A percentile compares a stretch with the other conserved stretches of the same genome.
Evolutionary conservation across 2,888 invertebrate species (phyloP).

Genomic region (Timandra comae): DNA sequence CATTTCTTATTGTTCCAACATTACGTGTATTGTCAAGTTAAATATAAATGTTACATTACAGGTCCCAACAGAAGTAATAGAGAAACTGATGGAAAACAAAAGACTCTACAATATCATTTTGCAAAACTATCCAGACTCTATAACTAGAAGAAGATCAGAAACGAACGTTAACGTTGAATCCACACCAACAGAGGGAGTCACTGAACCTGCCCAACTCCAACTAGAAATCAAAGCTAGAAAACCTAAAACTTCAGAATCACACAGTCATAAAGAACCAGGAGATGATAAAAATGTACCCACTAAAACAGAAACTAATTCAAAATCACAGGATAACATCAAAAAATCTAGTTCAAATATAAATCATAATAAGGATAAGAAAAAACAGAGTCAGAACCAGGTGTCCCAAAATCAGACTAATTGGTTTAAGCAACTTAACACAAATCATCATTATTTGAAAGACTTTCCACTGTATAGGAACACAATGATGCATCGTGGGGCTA

Average conservation of each 20-base stretch:
- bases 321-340: slow-evolving; percentile 22
- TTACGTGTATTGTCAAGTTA: no score
- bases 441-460: slow-evolving; percentile 82
- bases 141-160: slow-evolving; percentile 79
- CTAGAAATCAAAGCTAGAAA: slow-evolving; percentile 41
- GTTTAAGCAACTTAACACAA: slow-evolving; percentile 72
- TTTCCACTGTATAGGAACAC: slow-evolving; percentile 85
- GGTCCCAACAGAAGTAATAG: slow-evolving; percentile 84
- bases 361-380: slow-evolving; percentile 17
- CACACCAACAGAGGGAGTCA: slow-evolving; percentile 16
- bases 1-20: no score
- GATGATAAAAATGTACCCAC: slow-evolving; percentile 24
- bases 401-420: slow-evolving; percentile 27
- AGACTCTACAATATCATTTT: slow-evolving; percentile 81
- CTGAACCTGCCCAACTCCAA: slow-evolving; percentile 47
- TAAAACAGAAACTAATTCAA: slow-evolving; percentile 19
- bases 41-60: slow-evolving; percentile 37
- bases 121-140: slow-evolving; percentile 82
- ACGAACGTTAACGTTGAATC: slow-evolving; percentile 60
- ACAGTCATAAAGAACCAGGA: slow-evolving; percentile 2
- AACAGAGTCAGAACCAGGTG: slow-evolving; percentile 20
- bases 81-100: slow-evolving; percentile 79
- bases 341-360: slow-evolving; percentile 17
- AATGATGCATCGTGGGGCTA: slow-evolving; percentile 90
- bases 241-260: slow-evolving; percentile 24